phyloP scores from a whole-genome alignment of 37 sponge, comb jelly and placozoan genomes.

The Crambe crambe region DNA sequence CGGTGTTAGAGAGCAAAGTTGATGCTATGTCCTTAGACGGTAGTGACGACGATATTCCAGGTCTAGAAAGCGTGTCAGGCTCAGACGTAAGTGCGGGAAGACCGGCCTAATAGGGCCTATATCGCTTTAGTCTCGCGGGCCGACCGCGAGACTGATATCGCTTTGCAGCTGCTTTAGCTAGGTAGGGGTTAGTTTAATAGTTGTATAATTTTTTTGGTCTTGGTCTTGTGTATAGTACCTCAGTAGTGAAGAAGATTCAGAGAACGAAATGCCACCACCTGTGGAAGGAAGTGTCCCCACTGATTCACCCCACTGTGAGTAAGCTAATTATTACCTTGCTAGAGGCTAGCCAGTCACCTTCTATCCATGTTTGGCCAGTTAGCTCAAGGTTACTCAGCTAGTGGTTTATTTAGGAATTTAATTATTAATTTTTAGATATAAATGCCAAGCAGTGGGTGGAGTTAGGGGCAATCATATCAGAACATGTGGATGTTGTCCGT shows the following conservation, averaged over 20 bases:
- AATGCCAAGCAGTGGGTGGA: conserved; percentile 34
- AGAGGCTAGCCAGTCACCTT: too few relatives aligned
- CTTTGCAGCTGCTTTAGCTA: too few relatives aligned
- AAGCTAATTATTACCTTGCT: not conserved
- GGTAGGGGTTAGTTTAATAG: not conserved
- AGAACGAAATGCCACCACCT: not conserved
- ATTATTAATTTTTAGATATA: not conserved
- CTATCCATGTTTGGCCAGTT: too few relatives aligned
- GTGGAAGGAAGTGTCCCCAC: not conserved
- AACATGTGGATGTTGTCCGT: conserved; percentile 28
- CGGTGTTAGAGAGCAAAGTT: not conserved
- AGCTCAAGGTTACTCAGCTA: not conserved
- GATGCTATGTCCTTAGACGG: not conserved
- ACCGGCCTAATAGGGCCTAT: too few relatives aligned
- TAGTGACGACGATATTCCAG: conserved; percentile 65
- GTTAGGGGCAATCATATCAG: too few relatives aligned
- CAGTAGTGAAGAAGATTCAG: not conserved
- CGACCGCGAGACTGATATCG: too few relatives aligned
- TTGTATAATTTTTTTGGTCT: not conserved
- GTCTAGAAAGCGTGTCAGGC: conserved; percentile 63
- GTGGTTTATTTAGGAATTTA: not conserved
- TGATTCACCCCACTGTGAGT: not conserved
- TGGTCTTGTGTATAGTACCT: not conserved
- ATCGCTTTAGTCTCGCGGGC: too few relatives aligned
- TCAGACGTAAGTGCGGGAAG: conserved; percentile 72